phyloP scores from a whole-genome alignment of 2,888 invertebrate genomes.

The Hetaerina titia region DNA sequence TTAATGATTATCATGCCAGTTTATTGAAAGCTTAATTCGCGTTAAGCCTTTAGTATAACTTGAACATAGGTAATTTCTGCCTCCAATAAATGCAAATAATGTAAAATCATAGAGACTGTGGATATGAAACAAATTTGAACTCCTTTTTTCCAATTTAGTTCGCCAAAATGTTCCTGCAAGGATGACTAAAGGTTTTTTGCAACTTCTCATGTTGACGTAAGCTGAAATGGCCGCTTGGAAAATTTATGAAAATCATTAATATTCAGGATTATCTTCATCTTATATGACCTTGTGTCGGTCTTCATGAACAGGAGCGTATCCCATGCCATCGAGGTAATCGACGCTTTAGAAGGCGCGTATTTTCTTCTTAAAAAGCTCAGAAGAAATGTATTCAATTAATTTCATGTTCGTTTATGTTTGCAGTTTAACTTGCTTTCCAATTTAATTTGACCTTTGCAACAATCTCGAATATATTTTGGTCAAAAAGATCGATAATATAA shows the following conservation, averaged over 20 bases:
- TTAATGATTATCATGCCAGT: no score
- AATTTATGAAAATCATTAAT: conserved; percentile 39
- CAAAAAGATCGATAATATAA: conserved; percentile 45
- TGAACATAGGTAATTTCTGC: no score
- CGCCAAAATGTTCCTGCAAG: background rate
- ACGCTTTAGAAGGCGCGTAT: background rate
- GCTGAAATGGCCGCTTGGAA: background rate
- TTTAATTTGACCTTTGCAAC: conserved; percentile 58
- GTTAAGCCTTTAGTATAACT: no score
- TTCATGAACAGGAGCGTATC: background rate
- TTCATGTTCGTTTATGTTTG: background rate
- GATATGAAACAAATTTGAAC: no score
- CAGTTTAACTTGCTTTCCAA: background rate
- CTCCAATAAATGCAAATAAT: no score
- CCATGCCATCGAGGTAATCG: background rate
- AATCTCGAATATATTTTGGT: conserved; percentile 52
- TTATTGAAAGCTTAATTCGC: no score
- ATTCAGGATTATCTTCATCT: conserved; percentile 41
- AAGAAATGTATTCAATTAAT: background rate
- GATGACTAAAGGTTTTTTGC: background rate
- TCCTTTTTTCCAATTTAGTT: background rate
- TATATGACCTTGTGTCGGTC: background rate
- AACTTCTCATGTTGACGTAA: background rate
- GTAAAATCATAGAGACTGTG: no score
- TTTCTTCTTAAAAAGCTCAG: no score